A percentile compares a stretch with the other conserved stretches of the same genome.
These are phyloP conservation scores for Pantherophis guttatus DNA, from an alignment of 2,113 vertebrate species.

Conservation along the genomic window DNA sequence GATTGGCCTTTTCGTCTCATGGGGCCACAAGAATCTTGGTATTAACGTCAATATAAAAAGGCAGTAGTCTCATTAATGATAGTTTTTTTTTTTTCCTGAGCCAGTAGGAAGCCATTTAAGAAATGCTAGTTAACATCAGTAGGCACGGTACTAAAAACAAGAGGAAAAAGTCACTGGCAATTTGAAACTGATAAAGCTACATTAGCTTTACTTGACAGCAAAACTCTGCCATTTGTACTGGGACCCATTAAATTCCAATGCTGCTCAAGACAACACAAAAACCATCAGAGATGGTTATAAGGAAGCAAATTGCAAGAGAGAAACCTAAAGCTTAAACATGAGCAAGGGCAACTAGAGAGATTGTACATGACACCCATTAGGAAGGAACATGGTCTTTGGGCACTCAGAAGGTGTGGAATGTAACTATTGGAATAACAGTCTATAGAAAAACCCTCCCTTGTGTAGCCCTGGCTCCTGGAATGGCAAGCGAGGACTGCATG, in stretches of 20 bases:
- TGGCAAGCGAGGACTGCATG: background rate
- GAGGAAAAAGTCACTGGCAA: conserved; percentile 1
- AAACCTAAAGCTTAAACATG: background rate
- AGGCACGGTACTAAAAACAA: background rate
- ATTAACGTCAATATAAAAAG: conserved; percentile 45
- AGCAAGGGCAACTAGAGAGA: background rate
- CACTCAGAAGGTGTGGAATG: background rate
- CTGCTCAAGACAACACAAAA: background rate
- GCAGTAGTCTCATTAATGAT: background rate
- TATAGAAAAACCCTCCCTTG: background rate
- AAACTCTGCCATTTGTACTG: background rate
- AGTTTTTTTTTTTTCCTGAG: background rate
- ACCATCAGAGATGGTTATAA: background rate
- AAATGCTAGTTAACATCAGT: conserved; percentile 34
- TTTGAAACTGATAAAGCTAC: conserved; percentile 16
- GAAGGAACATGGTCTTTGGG: background rate
- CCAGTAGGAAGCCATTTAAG: conserved; percentile 27
- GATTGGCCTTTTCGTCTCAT: background rate
- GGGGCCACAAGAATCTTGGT: background rate
- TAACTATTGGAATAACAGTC: conserved; percentile 7
- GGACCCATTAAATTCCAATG: background rate
- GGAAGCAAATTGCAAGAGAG: background rate
- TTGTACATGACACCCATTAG: background rate
- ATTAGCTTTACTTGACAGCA: background rate
- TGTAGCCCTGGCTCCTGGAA: background rate